Percentiles rank a stretch among this genome's conserved stretches.
Evolutionary conservation across 2,888 invertebrate genomes (phyloP).

Genomic region (Troilus luridus): DNA sequence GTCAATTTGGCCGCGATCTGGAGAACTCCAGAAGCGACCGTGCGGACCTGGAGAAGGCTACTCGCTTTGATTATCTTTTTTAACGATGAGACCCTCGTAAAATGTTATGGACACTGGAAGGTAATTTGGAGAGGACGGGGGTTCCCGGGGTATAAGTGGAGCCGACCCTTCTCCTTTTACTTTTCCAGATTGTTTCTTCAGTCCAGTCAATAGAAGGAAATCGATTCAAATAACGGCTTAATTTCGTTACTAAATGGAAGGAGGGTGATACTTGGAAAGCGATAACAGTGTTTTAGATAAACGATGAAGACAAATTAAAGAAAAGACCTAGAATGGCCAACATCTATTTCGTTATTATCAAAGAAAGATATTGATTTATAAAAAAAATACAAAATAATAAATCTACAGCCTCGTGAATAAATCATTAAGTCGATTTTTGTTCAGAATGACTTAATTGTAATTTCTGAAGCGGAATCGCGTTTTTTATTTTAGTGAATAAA

Average conservation of each 20-base stretch:
- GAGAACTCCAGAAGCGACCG: not conserved
- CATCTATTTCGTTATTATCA: not conserved
- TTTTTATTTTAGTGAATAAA: too few species aligned
- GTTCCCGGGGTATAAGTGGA: not conserved
- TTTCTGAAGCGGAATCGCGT: too few species aligned
- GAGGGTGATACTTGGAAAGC: not conserved
- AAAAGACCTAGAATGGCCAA: not conserved
- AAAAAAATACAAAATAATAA: not conserved
- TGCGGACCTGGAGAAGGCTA: not conserved
- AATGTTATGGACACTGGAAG: constrained; percentile 33
- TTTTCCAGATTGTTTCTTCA: constrained; percentile 35
- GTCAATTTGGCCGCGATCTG: not conserved
- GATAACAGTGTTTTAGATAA: not conserved
- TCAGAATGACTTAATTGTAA: too few species aligned
- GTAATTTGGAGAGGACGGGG: not conserved
- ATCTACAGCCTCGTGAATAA: too few species aligned
- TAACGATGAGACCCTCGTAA: not conserved
- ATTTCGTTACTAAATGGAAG: not conserved
- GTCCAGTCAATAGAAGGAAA: not conserved
- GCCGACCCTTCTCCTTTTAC: not conserved
- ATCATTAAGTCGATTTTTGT: too few species aligned
- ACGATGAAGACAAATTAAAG: not conserved
- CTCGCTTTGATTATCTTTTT: constrained; percentile 30
- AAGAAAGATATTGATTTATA: not conserved
- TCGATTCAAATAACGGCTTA: constrained; percentile 3